Base-by-base conservation (phyloP, 2,797 vertebrate genomes). In the Manis crassicaudata region DNA sequence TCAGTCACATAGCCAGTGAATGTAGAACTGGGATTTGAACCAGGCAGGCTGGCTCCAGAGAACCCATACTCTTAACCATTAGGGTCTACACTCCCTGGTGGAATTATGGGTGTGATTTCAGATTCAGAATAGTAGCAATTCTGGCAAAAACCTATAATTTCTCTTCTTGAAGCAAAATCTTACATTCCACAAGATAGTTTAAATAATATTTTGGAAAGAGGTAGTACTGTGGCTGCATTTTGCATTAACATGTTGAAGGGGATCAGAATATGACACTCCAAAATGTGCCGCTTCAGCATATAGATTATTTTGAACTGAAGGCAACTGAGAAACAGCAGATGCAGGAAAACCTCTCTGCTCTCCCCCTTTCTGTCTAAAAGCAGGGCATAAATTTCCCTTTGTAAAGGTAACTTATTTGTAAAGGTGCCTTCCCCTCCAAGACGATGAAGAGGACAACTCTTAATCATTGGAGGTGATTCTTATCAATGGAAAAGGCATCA, bases 231-330 rank as follows among this genome's bases (percentile, higher is more conserved):
- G 11, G 37, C 6, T 95, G 37, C 52, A 75, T 96, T 82, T 84
- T 43, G 87, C 23, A 50, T 10, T 11, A 54, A 76, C 23, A 80
- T 21, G 1, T 29, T 46, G 52, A 95, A 83, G 32, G 2, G 29
- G 8, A 75, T 58, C 83, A 60, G 50, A 80, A 35, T 65, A 56
- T 18, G 25, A 27, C 5, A 68, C 27, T 40, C 27, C 72, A 13
- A 83, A 54, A 68, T 35, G 65, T 12, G 10, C 37, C 73, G 52
- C 20, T 52, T 81, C 9, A 50, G 14, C 32, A 43, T 35, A 62
- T 84, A 32, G 37, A 94, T 58, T 88, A 75, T 56, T 70, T 79
- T 87, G 75, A 91, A 67, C 54, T 25, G 8, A 95, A 87, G 89
- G 40, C 25, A 92, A n/a, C 0, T 29, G 27, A 88, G 50, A 88